Evolutionary conservation across 2,113 vertebrate species (phyloP).

Genomic region (Cavia porcellus): DNA sequence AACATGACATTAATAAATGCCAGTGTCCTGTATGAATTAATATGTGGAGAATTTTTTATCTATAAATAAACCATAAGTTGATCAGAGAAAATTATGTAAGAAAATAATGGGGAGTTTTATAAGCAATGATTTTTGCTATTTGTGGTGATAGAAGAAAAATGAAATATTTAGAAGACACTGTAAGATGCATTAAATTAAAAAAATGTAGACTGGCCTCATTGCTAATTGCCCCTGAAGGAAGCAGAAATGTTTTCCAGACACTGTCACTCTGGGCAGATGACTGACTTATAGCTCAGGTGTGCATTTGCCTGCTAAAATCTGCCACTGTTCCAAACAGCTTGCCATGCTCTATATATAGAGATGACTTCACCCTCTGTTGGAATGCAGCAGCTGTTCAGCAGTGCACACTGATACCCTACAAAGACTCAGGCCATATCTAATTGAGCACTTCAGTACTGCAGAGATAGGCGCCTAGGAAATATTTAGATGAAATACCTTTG

Average conservation of each 20-base stretch:
- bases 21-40: not conserved
- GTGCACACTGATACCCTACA: slow-evolving; percentile 64
- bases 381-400: slow-evolving; percentile 79
- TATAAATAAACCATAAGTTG: slow-evolving; percentile 17
- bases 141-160: not conserved
- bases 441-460: slow-evolving; percentile 75
- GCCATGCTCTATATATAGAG: slow-evolving; percentile 72
- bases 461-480: slow-evolving; percentile 73
- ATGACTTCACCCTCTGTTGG: slow-evolving; percentile 77
- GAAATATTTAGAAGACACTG: not conserved
- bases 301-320: slow-evolving; percentile 66
- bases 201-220: not conserved
- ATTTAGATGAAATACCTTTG: slow-evolving; percentile 76
- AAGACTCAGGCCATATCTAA: slow-evolving; percentile 78
- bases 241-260: not conserved
- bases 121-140: slow-evolving; percentile 31
- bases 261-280: slow-evolving; percentile 61
- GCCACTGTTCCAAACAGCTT: slow-evolving; percentile 70
- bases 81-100: slow-evolving; percentile 31
- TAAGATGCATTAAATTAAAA: not conserved
- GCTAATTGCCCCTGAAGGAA: not conserved
- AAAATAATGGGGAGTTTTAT: slow-evolving; percentile 26
- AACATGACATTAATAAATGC: not conserved
- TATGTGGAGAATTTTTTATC: not conserved
- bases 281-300: slow-evolving; percentile 73